These are phyloP conservation scores for Spodoptera litura DNA, from an alignment of 1,140 invertebrate species.

Conservation along the genomic window DNA sequence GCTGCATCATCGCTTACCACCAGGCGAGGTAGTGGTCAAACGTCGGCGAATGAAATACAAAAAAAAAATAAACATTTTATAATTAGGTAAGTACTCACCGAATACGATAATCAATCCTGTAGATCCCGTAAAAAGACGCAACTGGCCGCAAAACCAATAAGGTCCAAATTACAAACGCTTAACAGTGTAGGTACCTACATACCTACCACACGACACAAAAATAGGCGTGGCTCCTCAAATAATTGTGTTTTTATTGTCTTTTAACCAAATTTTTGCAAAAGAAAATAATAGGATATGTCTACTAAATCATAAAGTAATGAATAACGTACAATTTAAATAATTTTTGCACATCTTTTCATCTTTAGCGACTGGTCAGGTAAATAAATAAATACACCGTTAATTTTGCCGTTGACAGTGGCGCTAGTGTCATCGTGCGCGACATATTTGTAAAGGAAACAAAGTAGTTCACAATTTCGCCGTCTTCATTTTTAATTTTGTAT, in stretches of 20 bases:
- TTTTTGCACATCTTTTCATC: slow-evolving; percentile 2
- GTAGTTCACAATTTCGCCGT: too few relatives aligned
- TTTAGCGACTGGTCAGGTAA: slow-evolving; percentile 40
- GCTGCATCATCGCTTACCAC: too few relatives aligned
- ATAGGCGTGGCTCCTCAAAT: not conserved
- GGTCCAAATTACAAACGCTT: not conserved
- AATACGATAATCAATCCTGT: too few relatives aligned
- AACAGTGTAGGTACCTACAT: not conserved
- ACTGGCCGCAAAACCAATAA: too few relatives aligned
- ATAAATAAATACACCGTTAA: not conserved
- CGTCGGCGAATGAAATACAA: too few relatives aligned
- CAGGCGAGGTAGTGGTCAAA: too few relatives aligned
- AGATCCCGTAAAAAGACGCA: too few relatives aligned
- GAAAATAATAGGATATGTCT: slow-evolving; percentile 4
- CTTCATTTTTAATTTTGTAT: too few relatives aligned
- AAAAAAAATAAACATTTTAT: too few relatives aligned
- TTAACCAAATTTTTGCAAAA: not conserved
- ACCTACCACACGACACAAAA: not conserved
- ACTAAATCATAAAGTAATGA: slow-evolving; percentile 45
- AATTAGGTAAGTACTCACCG: too few relatives aligned
- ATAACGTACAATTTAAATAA: slow-evolving; percentile 29
- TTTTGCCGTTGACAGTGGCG: slow-evolving; percentile 20
- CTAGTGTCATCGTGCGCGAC: too few relatives aligned
- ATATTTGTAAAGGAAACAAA: too few relatives aligned
- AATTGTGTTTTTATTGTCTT: slow-evolving; percentile 1